These are phyloP conservation scores for Tachina fera DNA, from an alignment of 2,888 invertebrate genomes.

Conservation along the genomic window DNA sequence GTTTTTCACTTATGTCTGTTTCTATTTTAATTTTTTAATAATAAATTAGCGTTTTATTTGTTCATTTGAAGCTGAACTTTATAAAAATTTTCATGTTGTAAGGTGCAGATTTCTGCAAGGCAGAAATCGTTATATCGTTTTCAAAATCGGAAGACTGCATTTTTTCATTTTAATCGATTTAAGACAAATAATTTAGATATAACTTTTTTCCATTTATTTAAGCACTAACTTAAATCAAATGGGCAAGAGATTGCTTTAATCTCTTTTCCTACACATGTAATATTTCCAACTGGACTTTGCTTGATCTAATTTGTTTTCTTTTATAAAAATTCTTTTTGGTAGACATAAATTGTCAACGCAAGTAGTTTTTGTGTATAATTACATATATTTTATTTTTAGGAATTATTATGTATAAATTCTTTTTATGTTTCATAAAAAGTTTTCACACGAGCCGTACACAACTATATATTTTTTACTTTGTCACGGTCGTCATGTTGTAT, in stretches of 20 bases:
- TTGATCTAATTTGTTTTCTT: background rate
- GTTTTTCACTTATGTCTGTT: too few species aligned
- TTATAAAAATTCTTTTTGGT: background rate
- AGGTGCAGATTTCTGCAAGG: conserved; percentile 48
- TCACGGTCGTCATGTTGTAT: too few species aligned
- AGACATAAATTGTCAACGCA: background rate
- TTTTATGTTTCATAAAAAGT: conserved; percentile 11
- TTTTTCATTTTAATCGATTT: conserved; percentile 54
- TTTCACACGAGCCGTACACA: conserved; percentile 41
- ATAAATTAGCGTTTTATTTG: too few species aligned
- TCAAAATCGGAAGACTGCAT: conserved; percentile 68
- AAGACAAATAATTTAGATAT: conserved; percentile 5
- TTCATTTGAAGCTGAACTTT: too few species aligned
- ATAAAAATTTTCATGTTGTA: background rate
- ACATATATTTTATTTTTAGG: background rate
- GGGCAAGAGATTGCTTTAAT: conserved; percentile 6
- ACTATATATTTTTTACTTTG: conserved; percentile 57
- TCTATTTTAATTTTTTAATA: too few species aligned
- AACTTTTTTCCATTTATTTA: conserved; percentile 1
- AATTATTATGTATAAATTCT: background rate
- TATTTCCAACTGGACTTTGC: conserved; percentile 32
- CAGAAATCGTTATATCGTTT: conserved; percentile 60
- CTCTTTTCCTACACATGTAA: conserved; percentile 39
- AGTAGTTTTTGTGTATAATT: too few species aligned
- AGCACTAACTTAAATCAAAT: conserved; percentile 48